These are phyloP conservation scores for Spheniscus mendiculus DNA, from an alignment of 2,113 vertebrate species.

Conservation along the genomic window DNA sequence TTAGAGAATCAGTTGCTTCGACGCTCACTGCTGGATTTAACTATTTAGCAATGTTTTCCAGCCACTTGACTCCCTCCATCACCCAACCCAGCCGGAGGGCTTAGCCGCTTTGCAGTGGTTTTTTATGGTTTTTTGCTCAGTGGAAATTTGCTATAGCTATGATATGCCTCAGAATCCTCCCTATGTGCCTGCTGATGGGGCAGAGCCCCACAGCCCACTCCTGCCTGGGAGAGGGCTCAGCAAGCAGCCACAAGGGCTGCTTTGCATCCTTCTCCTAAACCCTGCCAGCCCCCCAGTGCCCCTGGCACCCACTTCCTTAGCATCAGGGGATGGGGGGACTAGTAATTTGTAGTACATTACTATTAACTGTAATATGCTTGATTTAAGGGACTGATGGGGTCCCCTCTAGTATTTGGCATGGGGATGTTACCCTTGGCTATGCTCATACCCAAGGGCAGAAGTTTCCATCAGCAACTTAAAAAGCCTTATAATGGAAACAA, in stretches of 20 bases:
- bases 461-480: slow-evolving; percentile 37
- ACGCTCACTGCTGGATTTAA: neutral
- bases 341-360: neutral
- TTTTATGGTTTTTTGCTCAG: neutral
- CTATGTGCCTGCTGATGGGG: neutral
- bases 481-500: neutral
- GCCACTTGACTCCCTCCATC: slow-evolving; percentile 3
- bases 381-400: neutral
- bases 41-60: slow-evolving; percentile 41
- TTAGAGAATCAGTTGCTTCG: neutral
- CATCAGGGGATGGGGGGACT: neutral
- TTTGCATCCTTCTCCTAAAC: neutral
- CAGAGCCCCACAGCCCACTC: neutral
- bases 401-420: slow-evolving; percentile 11
- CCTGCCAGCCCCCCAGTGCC: neutral
- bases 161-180: neutral
- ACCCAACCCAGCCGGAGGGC: neutral
- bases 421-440: slow-evolving; percentile 37
- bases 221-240: neutral
- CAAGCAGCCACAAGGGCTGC: neutral
- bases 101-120: neutral
- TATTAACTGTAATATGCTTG: neutral
- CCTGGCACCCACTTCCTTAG: neutral
- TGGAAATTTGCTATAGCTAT: neutral
- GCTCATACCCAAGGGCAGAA: neutral